Percentiles rank a stretch among this genome's conserved stretches.
phyloP scores from a whole-genome alignment of 2,113 vertebrate species.

The Bos taurus region ARS-UCD2.0 NC_037357.1:42008001-42008500 shows the following conservation, averaged over 20 bases:
- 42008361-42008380: neutral
- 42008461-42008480: conserved; percentile 47
- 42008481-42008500: conserved; percentile 32
- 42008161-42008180: neutral
- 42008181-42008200: neutral
- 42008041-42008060: neutral
- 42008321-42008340: neutral
- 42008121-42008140: neutral
- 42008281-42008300: neutral
- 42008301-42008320: neutral
- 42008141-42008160: neutral
- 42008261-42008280: neutral
- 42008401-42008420: conserved; percentile 33
- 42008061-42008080: neutral
- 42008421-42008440: conserved; percentile 39
- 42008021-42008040: neutral
- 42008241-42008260: neutral
- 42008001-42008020: neutral
- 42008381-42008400: neutral
- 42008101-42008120: neutral
- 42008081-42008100: neutral
- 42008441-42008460: conserved; percentile 48
- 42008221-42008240: neutral
- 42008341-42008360: neutral
- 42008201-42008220: neutral